Conservation (phyloP, 2,888 invertebrate species). For the Epinotia ramella region DNA sequence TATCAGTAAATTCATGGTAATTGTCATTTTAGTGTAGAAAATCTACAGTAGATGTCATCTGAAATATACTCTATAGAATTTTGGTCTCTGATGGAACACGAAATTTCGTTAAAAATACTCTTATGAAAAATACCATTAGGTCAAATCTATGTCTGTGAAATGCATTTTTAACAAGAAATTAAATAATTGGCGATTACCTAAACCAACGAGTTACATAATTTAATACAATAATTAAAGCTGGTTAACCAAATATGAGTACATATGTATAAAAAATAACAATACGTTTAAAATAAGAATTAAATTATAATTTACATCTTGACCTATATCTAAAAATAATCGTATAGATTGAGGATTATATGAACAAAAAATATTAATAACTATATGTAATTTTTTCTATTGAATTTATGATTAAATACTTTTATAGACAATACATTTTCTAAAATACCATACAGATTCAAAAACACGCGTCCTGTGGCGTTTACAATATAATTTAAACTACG, state of each 20-base stretch:
- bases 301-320: conserved; percentile 37
- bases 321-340: conserved; percentile 28
- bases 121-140: conserved; percentile 37
- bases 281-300: conserved; percentile 47
- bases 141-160: conserved; percentile 20
- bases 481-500: conserved; percentile 49
- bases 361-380: conserved; percentile 38
- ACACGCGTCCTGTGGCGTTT: conserved; percentile 66
- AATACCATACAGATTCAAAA: conserved; percentile 69
- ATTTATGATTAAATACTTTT: conserved; percentile 46
- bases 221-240: conserved; percentile 55
- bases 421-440: conserved; percentile 50
- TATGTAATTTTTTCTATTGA: conserved; percentile 29
- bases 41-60: conserved; percentile 63
- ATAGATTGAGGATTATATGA: conserved; percentile 19
- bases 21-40: conserved; percentile 53
- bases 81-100: conserved; percentile 64
- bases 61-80: conserved; percentile 50
- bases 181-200: conserved; percentile 21
- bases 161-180: conserved; percentile 1
- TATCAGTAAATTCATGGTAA: conserved; percentile 33
- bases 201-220: conserved; percentile 16
- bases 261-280: conserved; percentile 46
- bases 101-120: conserved; percentile 46
- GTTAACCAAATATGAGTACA: conserved; percentile 55